Evolutionary conservation across 2,888 invertebrate species (phyloP).

Genomic region (Tenthredo distinguenda): DNA sequence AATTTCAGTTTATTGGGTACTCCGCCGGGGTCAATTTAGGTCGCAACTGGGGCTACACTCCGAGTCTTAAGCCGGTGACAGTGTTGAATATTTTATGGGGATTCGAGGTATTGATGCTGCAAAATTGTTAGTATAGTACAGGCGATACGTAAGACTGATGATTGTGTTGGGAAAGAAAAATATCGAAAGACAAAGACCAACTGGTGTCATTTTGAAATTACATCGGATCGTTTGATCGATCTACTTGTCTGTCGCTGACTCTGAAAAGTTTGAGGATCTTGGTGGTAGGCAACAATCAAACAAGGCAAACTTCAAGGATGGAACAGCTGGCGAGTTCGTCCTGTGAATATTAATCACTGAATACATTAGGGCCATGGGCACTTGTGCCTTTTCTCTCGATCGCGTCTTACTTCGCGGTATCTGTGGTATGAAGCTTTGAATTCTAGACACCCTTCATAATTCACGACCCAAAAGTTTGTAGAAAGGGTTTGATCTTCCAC

Average conservation of each 20-base stretch:
- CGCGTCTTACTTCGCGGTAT: background rate
- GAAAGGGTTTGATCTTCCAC: constrained; percentile 25
- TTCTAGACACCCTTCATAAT: constrained; percentile 22
- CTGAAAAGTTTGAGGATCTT: background rate
- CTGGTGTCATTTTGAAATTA: background rate
- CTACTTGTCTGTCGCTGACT: background rate
- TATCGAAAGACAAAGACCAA: background rate
- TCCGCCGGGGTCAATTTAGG: constrained; percentile 18
- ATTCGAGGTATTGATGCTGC: background rate
- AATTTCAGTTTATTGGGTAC: constrained; percentile 23
- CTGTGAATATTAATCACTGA: constrained; percentile 34
- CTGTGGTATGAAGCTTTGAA: background rate
- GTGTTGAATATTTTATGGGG: constrained; percentile 23
- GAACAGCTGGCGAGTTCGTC: constrained; percentile 34
- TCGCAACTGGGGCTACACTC: constrained; percentile 32
- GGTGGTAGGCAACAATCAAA: background rate
- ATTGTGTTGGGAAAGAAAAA: background rate
- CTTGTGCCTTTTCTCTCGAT: background rate
- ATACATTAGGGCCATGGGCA: constrained; percentile 29
- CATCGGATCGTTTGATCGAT: background rate
- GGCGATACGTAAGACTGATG: background rate
- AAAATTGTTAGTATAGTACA: background rate
- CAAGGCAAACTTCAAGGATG: background rate
- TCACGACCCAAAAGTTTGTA: constrained; percentile 7
- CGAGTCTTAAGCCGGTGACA: background rate